Evolutionary conservation across 1,140 invertebrate species (phyloP).

Genomic region (Paraescarpia echinospica): DNA sequence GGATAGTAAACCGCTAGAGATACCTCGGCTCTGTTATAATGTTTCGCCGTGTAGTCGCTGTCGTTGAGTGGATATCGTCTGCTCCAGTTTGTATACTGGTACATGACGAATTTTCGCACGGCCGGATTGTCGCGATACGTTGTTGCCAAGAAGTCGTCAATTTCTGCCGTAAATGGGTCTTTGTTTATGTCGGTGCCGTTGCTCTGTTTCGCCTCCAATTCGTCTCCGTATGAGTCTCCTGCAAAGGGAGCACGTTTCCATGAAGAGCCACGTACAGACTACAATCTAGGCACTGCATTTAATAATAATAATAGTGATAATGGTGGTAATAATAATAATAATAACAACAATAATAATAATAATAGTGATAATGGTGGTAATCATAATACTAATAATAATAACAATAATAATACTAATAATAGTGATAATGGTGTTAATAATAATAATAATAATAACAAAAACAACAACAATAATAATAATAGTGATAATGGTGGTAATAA

Average conservation of each 20-base stretch:
- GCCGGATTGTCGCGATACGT: background rate
- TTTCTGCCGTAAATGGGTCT: background rate
- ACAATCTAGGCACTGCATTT: too few relatives aligned
- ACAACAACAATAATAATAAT: too few relatives aligned
- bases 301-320: too few relatives aligned
- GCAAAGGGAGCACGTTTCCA: background rate
- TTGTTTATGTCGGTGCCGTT: background rate
- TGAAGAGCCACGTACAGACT: background rate
- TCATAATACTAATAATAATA: too few relatives aligned
- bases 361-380: too few relatives aligned
- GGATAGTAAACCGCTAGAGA: background rate
- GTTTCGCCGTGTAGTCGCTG: background rate
- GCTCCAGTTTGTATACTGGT: constrained; percentile 16
- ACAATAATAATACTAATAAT: too few relatives aligned
- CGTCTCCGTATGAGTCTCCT: constrained; percentile 14
- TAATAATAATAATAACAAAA: too few relatives aligned
- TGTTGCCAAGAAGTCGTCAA: background rate
- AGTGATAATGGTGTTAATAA: too few relatives aligned
- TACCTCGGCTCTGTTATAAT: constrained; percentile 10
- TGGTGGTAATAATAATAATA: too few relatives aligned
- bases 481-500: too few relatives aligned
- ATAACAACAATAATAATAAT: too few relatives aligned
- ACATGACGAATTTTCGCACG: background rate
- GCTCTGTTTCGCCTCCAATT: background rate
- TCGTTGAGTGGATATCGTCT: background rate